Conservation (phyloP, 1,140 invertebrate species). For the Camponotus vicinus region DNA sequence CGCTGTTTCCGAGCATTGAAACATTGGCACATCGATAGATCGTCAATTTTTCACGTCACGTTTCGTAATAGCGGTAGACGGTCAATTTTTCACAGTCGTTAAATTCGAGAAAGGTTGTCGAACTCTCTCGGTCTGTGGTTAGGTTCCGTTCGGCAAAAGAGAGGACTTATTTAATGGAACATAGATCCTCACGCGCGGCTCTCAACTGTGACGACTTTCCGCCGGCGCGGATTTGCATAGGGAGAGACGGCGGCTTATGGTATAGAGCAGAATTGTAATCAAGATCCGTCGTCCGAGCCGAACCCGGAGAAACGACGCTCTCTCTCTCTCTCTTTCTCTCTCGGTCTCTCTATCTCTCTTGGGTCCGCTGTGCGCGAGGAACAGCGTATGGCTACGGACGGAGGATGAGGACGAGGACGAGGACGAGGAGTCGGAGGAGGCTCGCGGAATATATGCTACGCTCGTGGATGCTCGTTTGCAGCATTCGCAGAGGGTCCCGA, state of each 20-base stretch:
- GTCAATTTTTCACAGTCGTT: constrained; percentile 35
- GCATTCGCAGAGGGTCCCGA: constrained; percentile 47
- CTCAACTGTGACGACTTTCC: constrained; percentile 36
- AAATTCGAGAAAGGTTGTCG: constrained; percentile 14
- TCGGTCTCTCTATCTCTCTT: constrained; percentile 1
- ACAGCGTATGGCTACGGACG: constrained; percentile 22
- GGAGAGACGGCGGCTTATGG: neutral
- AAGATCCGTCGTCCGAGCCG: constrained; percentile 43
- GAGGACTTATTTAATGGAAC: constrained; percentile 25
- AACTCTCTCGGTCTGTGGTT: neutral
- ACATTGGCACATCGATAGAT: neutral
- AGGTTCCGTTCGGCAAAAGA: neutral
- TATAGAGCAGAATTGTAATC: constrained; percentile 37
- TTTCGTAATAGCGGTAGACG: constrained; percentile 2
- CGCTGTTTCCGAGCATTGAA: neutral
- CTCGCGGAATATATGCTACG: constrained; percentile 73
- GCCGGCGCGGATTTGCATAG: constrained; percentile 37
- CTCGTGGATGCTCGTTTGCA: constrained; percentile 77
- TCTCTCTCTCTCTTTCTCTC: neutral
- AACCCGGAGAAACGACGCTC: constrained; percentile 44
- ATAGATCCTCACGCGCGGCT: constrained; percentile 18
- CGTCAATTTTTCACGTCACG: constrained; percentile 27
- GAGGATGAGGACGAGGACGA: constrained; percentile 36
- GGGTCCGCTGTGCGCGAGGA: constrained; percentile 38
- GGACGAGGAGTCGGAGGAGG: constrained; percentile 31